Conservation (phyloP, 1,140 invertebrate species). For the Megalonaias nervosa region DNA sequence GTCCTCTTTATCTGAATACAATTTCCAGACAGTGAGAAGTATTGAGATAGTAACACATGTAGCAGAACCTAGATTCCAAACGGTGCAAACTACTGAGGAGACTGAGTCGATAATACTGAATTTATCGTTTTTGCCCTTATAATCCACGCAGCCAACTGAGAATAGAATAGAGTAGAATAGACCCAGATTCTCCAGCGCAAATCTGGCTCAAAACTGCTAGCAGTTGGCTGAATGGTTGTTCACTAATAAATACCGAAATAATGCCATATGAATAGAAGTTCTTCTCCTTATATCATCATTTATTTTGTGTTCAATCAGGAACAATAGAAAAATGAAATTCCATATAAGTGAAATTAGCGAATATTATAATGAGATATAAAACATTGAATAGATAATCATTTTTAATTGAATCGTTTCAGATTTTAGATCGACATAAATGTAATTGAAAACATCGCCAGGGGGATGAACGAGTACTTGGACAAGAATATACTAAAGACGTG, state of each 20-base stretch:
- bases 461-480: conserved; percentile 11
- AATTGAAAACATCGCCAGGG: conserved; percentile 24
- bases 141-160: too few species aligned
- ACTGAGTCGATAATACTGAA: too few species aligned
- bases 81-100: too few species aligned
- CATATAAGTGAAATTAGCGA: not conserved
- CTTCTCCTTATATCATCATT: not conserved
- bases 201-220: too few species aligned
- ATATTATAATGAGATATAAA: not conserved
- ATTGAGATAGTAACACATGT: too few species aligned
- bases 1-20: too few species aligned
- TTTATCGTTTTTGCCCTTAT: too few species aligned
- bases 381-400: not conserved
- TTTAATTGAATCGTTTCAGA: not conserved
- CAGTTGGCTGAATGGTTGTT: not conserved
- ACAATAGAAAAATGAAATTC: not conserved
- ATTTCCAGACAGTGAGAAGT: too few species aligned
- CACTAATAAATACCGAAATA: not conserved
- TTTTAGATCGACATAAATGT: conserved; percentile 33
- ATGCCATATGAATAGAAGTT: not conserved
- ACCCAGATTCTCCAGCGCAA: too few species aligned
- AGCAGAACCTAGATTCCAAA: too few species aligned
- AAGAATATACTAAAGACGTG: conserved; percentile 31
- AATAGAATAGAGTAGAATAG: too few species aligned
- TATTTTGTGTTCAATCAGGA: not conserved